Evolutionary conservation across 2,113 vertebrate species (phyloP), one percentile per base, ranked within the genome.

Genomic region (Chascanopsetta lugubris): DNA sequence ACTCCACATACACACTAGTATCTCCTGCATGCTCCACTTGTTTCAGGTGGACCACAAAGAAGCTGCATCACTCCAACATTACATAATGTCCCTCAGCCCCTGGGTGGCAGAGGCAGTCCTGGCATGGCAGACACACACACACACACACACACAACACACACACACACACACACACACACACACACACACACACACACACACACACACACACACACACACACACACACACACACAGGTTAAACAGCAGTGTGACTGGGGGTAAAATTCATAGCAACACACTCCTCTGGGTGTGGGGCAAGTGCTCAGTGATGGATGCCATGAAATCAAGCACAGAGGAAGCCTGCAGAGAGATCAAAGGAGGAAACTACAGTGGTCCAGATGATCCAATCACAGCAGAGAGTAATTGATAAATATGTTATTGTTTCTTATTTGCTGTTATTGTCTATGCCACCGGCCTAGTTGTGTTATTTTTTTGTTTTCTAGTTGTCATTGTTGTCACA

Each of bases 1-100:
- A 64, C 65, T 21, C 15, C 22, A 43, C n/a, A 43, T 21, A 26
- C 25, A 25, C 22, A 43, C 17, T 42, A 27, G 46, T 55, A 10
- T 42, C 21, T 29, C 25, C 25, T 8, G 43, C 13, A 40, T 46
- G 25, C 30, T 61, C 20, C 30, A 6, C n/a, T 25, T 48, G 60
- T 7, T 47, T 61, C 78, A 82, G 83, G 83, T 82, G 65, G 65
- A 70, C 29, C n/a, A 80, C 54, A 80, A 36, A 69, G 75, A 69
- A 61, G 75, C 75, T 75, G 80, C 83, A 66, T 68, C 83, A 61
- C 57, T 72, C 66, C 18, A 48, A 29, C 46, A 80, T 88, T 84
- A 79, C 73, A 77, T 86, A 80, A 87, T 36, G 63, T 36, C 60
- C 46, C 61, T 15, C 4, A 55, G 60, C 63, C 47, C 61, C 40